These are phyloP conservation scores for Diadophis punctatus DNA, from an alignment of 2,113 vertebrate species.

Conservation along the genomic window DNA sequence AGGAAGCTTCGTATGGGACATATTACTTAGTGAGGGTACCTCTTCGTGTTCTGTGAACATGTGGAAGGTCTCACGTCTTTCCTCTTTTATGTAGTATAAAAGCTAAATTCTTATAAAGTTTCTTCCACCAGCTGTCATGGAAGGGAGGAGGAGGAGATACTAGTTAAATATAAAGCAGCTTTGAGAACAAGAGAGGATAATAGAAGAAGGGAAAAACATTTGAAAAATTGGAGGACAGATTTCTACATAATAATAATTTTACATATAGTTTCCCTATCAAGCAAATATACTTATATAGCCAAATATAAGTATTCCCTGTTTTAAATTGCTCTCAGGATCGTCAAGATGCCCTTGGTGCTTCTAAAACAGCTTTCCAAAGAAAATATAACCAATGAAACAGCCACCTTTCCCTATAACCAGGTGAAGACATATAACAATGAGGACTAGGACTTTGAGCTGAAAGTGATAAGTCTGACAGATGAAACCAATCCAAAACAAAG, in stretches of 20 bases:
- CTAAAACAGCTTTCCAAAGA: not conserved
- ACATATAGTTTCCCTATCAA: not conserved
- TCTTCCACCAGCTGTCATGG: not conserved
- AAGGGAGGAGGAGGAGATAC: not conserved
- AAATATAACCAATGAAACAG: not conserved
- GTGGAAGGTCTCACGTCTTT: not conserved
- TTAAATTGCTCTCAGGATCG: not conserved
- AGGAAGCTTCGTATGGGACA: not conserved
- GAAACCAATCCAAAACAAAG: not conserved
- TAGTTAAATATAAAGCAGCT: not conserved
- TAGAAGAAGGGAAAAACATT: not conserved
- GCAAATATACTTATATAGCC: not conserved
- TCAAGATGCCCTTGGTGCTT: not conserved
- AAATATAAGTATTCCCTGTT: not conserved
- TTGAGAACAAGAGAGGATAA: not conserved
- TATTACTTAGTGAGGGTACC: not conserved
- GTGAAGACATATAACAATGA: not conserved
- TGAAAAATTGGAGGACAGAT: not conserved
- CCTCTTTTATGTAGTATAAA: not conserved
- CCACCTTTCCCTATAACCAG: not conserved
- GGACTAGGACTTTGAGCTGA: not conserved
- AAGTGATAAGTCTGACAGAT: not conserved
- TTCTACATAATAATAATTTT: not conserved
- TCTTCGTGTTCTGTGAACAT: not conserved
- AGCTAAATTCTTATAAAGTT: not conserved